Percentiles rank a stretch among this genome's conserved stretches.
Evolutionary conservation across 2,797 vertebrate genomes (phyloP).

Genomic region (Melanitta fusca): DNA sequence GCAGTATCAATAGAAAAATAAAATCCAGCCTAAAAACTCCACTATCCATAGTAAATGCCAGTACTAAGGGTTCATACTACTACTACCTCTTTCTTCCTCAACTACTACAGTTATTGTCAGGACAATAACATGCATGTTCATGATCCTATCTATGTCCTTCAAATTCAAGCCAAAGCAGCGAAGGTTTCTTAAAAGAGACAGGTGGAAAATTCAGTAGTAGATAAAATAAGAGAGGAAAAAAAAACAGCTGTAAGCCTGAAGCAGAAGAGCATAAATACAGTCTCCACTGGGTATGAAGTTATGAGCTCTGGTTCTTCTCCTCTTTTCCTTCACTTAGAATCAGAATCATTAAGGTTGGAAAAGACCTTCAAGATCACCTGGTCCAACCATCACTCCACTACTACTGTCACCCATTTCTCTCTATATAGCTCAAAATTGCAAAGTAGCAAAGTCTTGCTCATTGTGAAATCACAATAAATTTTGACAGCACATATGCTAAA

Average conservation of each 20-base stretch:
- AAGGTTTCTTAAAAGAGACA: background rate
- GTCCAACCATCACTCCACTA: too few relatives aligned
- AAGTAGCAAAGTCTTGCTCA: background rate
- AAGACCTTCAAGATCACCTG: too few relatives aligned
- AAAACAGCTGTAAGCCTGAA: background rate
- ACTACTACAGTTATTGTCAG: background rate
- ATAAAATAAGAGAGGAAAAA: background rate
- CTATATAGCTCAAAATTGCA: background rate
- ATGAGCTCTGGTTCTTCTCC: background rate
- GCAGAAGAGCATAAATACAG: background rate
- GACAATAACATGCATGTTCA: background rate
- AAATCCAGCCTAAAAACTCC: background rate
- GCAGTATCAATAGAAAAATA: background rate
- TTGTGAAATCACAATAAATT: background rate
- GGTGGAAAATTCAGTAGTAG: background rate
- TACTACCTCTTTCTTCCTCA: background rate
- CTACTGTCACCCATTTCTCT: background rate
- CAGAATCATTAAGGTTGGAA: too few relatives aligned
- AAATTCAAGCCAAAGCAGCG: background rate
- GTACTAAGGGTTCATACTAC: background rate
- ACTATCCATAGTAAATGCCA: background rate
- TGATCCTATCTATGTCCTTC: background rate
- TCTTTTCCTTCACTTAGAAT: background rate
- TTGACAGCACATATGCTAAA: background rate
- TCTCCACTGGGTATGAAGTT: background rate